Base-by-base conservation (phyloP, 2,113 vertebrate genomes). In the Trogon surrucura region DNA sequence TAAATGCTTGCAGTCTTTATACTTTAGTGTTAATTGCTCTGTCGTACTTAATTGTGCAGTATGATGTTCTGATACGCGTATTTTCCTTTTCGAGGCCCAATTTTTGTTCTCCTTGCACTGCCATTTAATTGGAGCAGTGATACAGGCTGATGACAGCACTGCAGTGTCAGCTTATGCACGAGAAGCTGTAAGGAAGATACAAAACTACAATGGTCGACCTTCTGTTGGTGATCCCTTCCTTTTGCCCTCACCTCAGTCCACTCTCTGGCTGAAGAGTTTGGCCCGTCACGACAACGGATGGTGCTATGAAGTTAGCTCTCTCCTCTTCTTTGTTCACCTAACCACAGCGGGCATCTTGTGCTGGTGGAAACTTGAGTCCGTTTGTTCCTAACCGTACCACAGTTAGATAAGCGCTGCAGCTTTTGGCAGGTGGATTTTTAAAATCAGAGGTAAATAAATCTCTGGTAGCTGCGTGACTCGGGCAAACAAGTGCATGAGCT, bases 401-500 rank as follows among this genome's bases (percentile, higher is more conserved):
- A 34, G 1, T 27, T 56, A 61, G 48, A 7, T 57, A 75, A 83
- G 53, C 10, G 1, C 13, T 11, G 17, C 30, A 34, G 34, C 56
- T 91, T 64, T 71, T 45, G 86, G 65, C 71, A 56, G 45, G 72
- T 90, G 44, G 19, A 32, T 60, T 94, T 88, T 80, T 80, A 45
- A 80, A 73, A 88, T 45, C 16, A 2, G 65, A 84, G 51, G 56
- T 70, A 80, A 53, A 56, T 70, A 80, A 53, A 56, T 73, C 22
- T 88, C 32, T 23, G 34, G 29, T 64, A 72, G 32, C 47, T 70
- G 11, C 36, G 16, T 86, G 82, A 50, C 32, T 62, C 45, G 29
- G 51, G 9, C 32, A 61, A 38, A 62, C 38, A 41, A 0, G 2
- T 32, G 94, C 23, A 6, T 32, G 32, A 78, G 60, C 23, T 62